phyloP scores from a whole-genome alignment of 2,113 vertebrate species.

The Podiceps cristatus region DNA sequence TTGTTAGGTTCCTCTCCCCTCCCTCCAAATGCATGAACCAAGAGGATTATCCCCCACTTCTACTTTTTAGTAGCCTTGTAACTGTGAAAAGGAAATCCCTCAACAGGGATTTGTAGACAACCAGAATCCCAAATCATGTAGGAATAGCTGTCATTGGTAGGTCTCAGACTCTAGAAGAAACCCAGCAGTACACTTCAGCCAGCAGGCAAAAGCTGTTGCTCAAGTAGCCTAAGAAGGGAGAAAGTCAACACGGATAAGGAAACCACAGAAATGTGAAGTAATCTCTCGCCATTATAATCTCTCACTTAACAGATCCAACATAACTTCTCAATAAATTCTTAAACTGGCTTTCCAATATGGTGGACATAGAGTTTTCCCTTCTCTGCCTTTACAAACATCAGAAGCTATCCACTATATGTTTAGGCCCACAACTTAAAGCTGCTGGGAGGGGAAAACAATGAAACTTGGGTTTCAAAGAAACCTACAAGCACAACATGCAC shows the following conservation, averaged over 20 bases:
- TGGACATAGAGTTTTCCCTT: background rate
- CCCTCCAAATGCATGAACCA: background rate
- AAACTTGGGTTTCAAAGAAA: background rate
- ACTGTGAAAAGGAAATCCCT: background rate
- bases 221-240: background rate
- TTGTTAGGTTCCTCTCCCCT: background rate
- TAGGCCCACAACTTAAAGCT: background rate
- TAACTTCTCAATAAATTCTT: background rate
- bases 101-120: background rate
- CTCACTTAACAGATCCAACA: background rate
- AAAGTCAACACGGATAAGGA: background rate
- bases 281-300: background rate
- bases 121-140: background rate
- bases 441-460: background rate
- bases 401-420: background rate
- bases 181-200: background rate
- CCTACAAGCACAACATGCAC: accelerated
- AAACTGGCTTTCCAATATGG: background rate
- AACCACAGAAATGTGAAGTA: background rate
- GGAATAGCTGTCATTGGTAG: background rate
- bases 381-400: background rate
- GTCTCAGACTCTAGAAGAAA: background rate
- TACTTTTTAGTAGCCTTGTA: background rate
- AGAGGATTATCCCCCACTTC: background rate
- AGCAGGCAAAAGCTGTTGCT: background rate